These are phyloP conservation scores for Falco naumanni DNA, from an alignment of 2,797 vertebrate species.

Conservation along the genomic window DNA sequence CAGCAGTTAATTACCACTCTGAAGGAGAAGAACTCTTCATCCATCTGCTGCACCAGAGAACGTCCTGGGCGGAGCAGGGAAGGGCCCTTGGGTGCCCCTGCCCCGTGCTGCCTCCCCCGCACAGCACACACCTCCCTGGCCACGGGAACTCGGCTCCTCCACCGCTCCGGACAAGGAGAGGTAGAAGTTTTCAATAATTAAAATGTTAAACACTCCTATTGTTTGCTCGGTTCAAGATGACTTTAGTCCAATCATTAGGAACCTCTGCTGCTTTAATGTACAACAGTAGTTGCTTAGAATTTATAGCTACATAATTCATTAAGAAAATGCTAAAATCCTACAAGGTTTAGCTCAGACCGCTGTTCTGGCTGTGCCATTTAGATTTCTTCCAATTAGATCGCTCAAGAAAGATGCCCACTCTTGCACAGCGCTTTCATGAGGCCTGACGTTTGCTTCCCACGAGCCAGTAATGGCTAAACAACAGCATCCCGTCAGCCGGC, in stretches of 20 bases:
- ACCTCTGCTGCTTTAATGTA: background rate
- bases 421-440: background rate
- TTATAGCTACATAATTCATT: background rate
- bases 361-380: background rate
- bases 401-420: background rate
- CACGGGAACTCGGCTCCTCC: background rate
- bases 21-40: conserved; percentile 1
- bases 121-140: background rate
- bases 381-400: background rate
- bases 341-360: background rate
- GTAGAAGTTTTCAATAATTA: background rate
- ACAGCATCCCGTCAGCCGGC: background rate
- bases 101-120: background rate
- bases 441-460: background rate
- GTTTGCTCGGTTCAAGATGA: background rate
- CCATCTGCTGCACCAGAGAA: rapidly evolving
- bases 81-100: background rate
- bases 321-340: background rate
- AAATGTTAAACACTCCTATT: background rate
- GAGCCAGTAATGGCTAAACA: background rate
- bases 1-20: conserved; percentile 18
- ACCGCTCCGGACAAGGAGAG: background rate
- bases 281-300: background rate
- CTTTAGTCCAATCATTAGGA: background rate
- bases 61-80: background rate